Percentiles rank a stretch among this genome's conserved stretches.
These are phyloP conservation scores for Trachythela sp. DNA, from an alignment of 64 coral and sea anemone species.

Conservation along the genomic window DNA sequence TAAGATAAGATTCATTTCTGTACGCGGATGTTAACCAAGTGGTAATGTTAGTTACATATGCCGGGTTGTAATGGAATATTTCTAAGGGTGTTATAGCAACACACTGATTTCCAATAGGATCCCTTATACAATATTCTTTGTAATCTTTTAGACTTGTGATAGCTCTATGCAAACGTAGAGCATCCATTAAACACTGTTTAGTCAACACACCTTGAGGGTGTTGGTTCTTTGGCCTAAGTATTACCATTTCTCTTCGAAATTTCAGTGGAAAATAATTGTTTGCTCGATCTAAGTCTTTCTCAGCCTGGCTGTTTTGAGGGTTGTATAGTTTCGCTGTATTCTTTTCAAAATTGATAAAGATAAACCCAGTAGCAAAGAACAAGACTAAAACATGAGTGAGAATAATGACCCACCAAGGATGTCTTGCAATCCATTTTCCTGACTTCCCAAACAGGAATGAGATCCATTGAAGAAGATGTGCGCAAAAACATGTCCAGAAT, in stretches of 20 bases:
- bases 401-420: slow-evolving; percentile 48
- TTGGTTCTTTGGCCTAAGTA: slow-evolving; percentile 41
- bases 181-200: slow-evolving; percentile 50
- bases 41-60: slow-evolving; percentile 10
- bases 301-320: slow-evolving; percentile 61
- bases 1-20: slow-evolving; percentile 26
- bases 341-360: slow-evolving; percentile 56
- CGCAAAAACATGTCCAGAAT: neutral
- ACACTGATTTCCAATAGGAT: neutral
- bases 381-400: slow-evolving; percentile 40
- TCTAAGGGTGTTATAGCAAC: slow-evolving; percentile 36
- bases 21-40: slow-evolving; percentile 26
- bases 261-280: slow-evolving; percentile 59
- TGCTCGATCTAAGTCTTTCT: slow-evolving; percentile 59
- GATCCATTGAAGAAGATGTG: slow-evolving; percentile 38
- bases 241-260: slow-evolving; percentile 49
- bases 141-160: slow-evolving; percentile 44
- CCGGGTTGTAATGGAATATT: slow-evolving; percentile 47
- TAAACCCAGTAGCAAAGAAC: slow-evolving; percentile 53
- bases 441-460: slow-evolving; percentile 46
- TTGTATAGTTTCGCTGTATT: slow-evolving; percentile 58
- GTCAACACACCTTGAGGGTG: slow-evolving; percentile 27
- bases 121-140: slow-evolving; percentile 39
- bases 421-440: slow-evolving; percentile 39
- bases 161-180: slow-evolving; percentile 39